A percentile compares a stretch with the other conserved stretches of the same genome.
Conservation (phyloP, 2,888 invertebrate species). For the Pyrrhosoma nymphula region DNA sequence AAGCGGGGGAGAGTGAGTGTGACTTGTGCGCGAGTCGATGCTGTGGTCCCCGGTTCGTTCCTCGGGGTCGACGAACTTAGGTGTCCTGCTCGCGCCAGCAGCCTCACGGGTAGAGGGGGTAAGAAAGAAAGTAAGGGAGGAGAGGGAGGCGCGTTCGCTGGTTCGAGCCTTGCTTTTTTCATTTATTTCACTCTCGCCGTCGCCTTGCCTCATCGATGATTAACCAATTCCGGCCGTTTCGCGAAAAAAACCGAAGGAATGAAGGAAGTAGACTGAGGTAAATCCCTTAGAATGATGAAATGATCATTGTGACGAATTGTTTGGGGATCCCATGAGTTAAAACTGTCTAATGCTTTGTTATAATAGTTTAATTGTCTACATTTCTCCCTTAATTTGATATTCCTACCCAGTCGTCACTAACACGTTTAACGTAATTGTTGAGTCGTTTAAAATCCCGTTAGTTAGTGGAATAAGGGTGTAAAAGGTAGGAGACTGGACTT, state of each 20-base stretch:
- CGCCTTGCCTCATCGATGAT: not conserved
- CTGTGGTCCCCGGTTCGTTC: conserved; percentile 58
- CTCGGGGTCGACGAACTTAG: conserved; percentile 61
- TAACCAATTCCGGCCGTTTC: not conserved
- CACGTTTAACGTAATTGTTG: too few species aligned
- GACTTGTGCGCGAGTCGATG: conserved; percentile 24
- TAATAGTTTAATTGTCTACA: too few species aligned
- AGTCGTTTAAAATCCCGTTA: too few species aligned
- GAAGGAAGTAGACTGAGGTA: too few species aligned
- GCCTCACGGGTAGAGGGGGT: not conserved
- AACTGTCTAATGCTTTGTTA: too few species aligned
- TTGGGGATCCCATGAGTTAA: too few species aligned
- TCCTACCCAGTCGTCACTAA: too few species aligned
- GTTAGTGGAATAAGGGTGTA: too few species aligned
- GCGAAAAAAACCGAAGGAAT: not conserved
- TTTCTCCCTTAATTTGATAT: too few species aligned
- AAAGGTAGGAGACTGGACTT: too few species aligned
- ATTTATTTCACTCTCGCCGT: not conserved
- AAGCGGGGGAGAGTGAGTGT: not conserved
- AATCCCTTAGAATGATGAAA: too few species aligned
- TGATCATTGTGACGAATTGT: too few species aligned
- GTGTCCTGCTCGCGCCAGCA: conserved; percentile 44
- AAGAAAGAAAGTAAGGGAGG: not conserved
- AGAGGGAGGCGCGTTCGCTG: not conserved
- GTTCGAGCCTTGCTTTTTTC: conserved; percentile 33